Evolutionary conservation across 2,797 vertebrate species (phyloP).

Genomic region (Pelochelys cantorii): DNA sequence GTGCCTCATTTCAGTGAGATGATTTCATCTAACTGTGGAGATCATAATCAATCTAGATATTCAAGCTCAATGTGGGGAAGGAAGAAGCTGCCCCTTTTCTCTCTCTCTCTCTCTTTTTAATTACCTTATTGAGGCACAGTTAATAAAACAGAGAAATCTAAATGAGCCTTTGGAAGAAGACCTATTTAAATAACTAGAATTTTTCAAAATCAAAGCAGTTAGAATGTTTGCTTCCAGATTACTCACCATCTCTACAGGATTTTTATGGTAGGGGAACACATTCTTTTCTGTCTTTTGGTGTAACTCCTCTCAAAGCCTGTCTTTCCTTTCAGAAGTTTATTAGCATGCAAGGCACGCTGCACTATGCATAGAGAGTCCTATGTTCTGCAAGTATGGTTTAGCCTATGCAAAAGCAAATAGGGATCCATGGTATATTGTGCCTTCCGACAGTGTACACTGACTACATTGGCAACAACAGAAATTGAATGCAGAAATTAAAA

Average conservation of each 20-base stretch:
- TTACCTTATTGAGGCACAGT: neutral
- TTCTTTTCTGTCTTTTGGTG: slow-evolving; percentile 43
- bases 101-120: neutral
- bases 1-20: slow-evolving; percentile 6
- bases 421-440: slow-evolving; percentile 49
- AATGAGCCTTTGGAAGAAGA: neutral
- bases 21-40: neutral
- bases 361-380: slow-evolving; percentile 38
- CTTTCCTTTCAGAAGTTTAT: slow-evolving; percentile 56
- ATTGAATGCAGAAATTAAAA: slow-evolving; percentile 52
- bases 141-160: neutral
- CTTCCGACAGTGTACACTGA: slow-evolving; percentile 34
- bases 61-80: neutral
- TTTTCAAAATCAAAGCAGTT: neutral
- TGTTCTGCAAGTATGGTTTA: slow-evolving; percentile 39
- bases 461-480: slow-evolving; percentile 2
- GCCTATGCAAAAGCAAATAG: slow-evolving; percentile 37
- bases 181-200: slow-evolving; percentile 13
- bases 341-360: slow-evolving; percentile 59
- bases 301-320: slow-evolving; percentile 43
- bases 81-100: neutral
- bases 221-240: neutral
- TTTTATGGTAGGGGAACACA: slow-evolving; percentile 11
- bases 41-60: neutral
- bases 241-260: slow-evolving; percentile 13